Evolutionary conservation across 2,888 invertebrate species (phyloP), one percentile per base, ranked within the genome.

Genomic region (Corythucha ciliata): DNA sequence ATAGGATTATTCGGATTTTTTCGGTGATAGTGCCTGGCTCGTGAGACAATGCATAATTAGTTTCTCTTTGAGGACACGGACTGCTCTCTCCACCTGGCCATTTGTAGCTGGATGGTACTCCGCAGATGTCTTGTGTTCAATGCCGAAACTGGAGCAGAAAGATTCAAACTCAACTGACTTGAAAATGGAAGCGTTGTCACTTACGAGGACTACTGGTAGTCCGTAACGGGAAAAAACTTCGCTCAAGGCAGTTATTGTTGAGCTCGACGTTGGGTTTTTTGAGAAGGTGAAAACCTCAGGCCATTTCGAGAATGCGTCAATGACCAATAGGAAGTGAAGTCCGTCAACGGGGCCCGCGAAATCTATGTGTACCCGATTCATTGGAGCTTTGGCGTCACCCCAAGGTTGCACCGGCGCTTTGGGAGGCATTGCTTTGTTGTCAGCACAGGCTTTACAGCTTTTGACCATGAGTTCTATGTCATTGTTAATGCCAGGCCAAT

Each of bases 271-370:
- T 14, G 55, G 56, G 10, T 52, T 26, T 20, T 32, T 24, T 8
- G 22, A 34, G 21, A 34, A 3, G 5, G 36, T 22, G 7, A 14
- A 12, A n/a, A 46, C 46, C 14, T 46, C 46, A 7, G 33, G 24
- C 62, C 62, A 64, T 53, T 63, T 63, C 34, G 62, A 62, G 42
- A 58, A 57, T 10, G 61, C 59, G 40, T 63, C 63, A 2, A 63
- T 53, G 3, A 58, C 25, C 4, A 63, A 33, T 7, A 64, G 41
- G 33, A 61, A 57, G 42, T 56, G 46, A n/a, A n/a, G n/a, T n/a
- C n/a, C n/a, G n/a, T n/a, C 10, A 54, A 44, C 20, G 3, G 44
- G 44, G 2, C 44, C 44, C 2, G 47, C 47, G 14, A 25, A 47
- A 36, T 47, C 47, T 4, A 47, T 16, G 14, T 47, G 47, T 16